Percentiles rank a stretch among this genome's conserved stretches.
These are phyloP conservation scores for Psophia crepitans DNA, from an alignment of 2,113 vertebrate species.

Conservation along the genomic window DNA sequence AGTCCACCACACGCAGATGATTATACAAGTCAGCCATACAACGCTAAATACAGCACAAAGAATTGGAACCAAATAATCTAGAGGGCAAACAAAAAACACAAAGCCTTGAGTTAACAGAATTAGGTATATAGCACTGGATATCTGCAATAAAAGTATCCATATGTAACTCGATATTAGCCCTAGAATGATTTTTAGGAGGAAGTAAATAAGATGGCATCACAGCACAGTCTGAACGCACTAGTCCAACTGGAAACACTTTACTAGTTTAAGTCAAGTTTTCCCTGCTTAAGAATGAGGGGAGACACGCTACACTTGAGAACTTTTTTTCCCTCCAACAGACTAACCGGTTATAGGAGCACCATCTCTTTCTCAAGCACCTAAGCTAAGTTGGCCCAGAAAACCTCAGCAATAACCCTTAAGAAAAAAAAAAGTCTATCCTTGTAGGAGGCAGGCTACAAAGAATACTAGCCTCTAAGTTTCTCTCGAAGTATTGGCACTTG, in stretches of 20 bases:
- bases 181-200: neutral
- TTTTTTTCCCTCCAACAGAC: neutral
- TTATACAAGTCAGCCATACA: conserved; percentile 88
- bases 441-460: neutral
- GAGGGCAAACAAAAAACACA: neutral
- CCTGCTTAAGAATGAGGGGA: neutral
- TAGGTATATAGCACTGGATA: neutral
- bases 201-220: neutral
- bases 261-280: neutral
- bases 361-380: neutral
- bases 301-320: neutral
- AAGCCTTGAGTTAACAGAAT: neutral
- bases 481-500: neutral
- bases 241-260: neutral
- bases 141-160: neutral
- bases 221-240: neutral
- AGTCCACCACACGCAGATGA: conserved; percentile 90
- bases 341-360: neutral
- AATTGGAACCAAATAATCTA: conserved; percentile 87
- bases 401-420: neutral
- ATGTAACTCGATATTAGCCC: neutral
- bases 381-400: neutral
- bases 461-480: neutral
- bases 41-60: conserved; percentile 85
- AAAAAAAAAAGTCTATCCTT: neutral